Evolutionary conservation across 2,113 vertebrate genomes (phyloP).

Genomic region (Ifrita kowaldi): DNA sequence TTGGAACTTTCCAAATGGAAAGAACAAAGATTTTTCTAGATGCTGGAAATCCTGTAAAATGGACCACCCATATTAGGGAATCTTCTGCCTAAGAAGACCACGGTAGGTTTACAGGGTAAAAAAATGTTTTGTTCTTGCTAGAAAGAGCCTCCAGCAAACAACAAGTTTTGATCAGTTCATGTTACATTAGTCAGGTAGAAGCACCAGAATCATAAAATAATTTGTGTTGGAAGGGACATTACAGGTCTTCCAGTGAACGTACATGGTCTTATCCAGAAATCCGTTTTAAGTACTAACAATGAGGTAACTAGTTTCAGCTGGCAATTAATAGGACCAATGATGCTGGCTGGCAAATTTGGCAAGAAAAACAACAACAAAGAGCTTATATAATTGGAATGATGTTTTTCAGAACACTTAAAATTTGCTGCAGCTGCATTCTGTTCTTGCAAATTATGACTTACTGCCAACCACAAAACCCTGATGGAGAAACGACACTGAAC

Average conservation of each 20-base stretch:
- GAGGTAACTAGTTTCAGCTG: neutral
- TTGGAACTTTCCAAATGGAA: constrained; percentile 15
- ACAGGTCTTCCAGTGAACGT: neutral
- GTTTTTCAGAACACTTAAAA: neutral
- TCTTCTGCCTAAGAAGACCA: neutral
- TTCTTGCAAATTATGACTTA: neutral
- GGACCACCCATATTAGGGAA: neutral
- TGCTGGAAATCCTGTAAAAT: neutral
- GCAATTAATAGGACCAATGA: neutral
- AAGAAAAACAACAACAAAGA: neutral
- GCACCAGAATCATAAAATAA: neutral
- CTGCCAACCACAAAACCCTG: neutral
- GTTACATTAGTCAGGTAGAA: neutral
- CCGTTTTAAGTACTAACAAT: neutral
- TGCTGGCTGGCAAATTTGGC: neutral
- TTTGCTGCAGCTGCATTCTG: neutral
- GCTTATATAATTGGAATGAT: neutral
- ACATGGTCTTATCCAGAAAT: neutral
- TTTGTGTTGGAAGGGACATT: neutral
- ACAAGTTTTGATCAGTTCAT: neutral
- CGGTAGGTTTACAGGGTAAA: neutral
- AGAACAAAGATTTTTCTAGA: neutral
- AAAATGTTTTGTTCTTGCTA: neutral
- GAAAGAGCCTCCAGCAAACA: neutral
- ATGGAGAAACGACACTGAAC: neutral